These are phyloP conservation scores for Phymorhynchus buccinoides DNA, from an alignment of 1,140 invertebrate genomes.

Conservation along the genomic window DNA sequence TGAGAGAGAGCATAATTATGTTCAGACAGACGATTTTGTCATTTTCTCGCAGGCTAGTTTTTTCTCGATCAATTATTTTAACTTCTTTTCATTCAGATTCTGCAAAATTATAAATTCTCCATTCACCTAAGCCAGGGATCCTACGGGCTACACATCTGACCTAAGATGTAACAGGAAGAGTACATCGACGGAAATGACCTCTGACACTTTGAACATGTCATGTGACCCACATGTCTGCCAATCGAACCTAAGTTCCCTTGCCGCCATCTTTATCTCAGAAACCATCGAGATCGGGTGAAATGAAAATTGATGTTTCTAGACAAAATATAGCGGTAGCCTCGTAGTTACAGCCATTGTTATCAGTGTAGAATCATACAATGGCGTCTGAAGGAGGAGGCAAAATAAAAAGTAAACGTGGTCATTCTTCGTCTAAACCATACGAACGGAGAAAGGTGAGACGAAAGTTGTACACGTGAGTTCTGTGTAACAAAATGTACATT, in stretches of 20 bases:
- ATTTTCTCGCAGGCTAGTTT: no score
- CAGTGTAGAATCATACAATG: constrained; percentile 41
- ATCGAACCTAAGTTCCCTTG: constrained; percentile 44
- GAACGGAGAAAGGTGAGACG: constrained; percentile 48
- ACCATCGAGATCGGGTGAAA: constrained; percentile 26
- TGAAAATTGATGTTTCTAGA: constrained; percentile 33
- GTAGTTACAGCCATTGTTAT: constrained; percentile 27
- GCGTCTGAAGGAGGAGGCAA: constrained; percentile 48
- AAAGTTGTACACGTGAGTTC: constrained; percentile 45
- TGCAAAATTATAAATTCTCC: no score
- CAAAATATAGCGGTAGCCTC: constrained; percentile 20
- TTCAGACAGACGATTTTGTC: no score
- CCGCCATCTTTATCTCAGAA: constrained; percentile 52
- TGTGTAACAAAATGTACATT: background rate
- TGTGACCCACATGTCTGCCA: constrained; percentile 43
- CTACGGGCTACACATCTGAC: no score
- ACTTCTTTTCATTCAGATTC: no score
- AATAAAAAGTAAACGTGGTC: constrained; percentile 43
- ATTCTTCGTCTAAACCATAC: constrained; percentile 49
- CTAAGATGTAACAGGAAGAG: background rate
- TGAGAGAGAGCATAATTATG: no score
- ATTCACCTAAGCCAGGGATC: no score
- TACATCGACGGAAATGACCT: constrained; percentile 38
- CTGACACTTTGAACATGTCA: constrained; percentile 32
- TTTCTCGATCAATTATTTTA: no score